Percentiles rank a stretch among this genome's conserved stretches.
Evolutionary conservation across 64 coral and sea anemone species (phyloP).

Genomic region (Dendronephthya gigantea): DNA sequence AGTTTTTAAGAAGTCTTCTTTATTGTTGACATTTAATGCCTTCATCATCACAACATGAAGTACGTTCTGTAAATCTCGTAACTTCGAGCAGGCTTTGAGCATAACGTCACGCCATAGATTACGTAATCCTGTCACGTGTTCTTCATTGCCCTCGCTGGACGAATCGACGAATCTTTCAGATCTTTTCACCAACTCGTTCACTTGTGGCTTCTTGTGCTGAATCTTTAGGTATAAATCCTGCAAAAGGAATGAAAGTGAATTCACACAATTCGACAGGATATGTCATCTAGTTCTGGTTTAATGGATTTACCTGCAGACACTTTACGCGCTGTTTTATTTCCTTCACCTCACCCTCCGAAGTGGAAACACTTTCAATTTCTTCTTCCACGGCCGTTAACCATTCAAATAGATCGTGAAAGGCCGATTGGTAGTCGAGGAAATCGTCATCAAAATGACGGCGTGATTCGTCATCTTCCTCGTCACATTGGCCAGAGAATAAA

Average conservation of each 20-base stretch:
- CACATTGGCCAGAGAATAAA: background rate
- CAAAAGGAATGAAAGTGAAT: background rate
- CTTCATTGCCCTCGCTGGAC: background rate
- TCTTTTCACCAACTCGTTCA: background rate
- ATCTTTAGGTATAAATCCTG: background rate
- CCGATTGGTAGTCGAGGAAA: background rate
- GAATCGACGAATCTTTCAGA: background rate
- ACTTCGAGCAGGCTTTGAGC: background rate
- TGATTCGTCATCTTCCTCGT: background rate
- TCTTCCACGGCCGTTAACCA: background rate
- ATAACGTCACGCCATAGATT: background rate
- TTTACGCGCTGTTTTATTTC: background rate
- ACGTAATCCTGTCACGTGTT: background rate
- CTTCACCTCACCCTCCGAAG: background rate
- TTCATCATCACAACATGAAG: background rate
- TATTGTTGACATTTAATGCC: background rate
- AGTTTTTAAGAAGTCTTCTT: background rate
- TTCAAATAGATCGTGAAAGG: slow-evolving; percentile 7
- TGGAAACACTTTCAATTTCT: background rate
- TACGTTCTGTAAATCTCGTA: background rate
- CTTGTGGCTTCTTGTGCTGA: background rate
- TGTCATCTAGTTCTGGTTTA: no score
- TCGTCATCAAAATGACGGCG: background rate
- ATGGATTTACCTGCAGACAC: background rate
- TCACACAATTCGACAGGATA: background rate